Percentiles rank a stretch among this genome's conserved stretches.
Evolutionary conservation across 2,888 invertebrate species (phyloP).

Genomic region (Hofmannophila pseudospretella): DNA sequence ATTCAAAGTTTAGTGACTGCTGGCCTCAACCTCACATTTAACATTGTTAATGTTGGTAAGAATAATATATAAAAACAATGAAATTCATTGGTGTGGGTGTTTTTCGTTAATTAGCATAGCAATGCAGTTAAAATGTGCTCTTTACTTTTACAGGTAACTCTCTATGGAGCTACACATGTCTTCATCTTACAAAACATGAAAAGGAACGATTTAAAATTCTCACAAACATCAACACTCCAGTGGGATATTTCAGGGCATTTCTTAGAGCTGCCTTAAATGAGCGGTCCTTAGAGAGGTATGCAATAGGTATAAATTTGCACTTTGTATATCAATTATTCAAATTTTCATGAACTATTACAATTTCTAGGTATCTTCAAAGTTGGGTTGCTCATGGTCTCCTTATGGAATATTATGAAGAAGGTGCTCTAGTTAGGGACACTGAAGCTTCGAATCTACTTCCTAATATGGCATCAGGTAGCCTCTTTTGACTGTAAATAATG

Average conservation of each 20-base stretch:
- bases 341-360: too few species aligned
- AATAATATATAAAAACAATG: too few species aligned
- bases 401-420: constrained; percentile 88
- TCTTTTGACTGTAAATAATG: neutral
- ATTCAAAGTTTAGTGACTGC: constrained; percentile 68
- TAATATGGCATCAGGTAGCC: constrained; percentile 89
- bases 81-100: too few species aligned
- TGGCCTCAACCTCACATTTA: constrained; percentile 69
- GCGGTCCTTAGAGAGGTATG: constrained; percentile 87
- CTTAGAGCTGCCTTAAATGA: constrained; percentile 94
- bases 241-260: constrained; percentile 92
- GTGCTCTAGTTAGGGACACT: constrained; percentile 89
- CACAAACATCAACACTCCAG: constrained; percentile 69
- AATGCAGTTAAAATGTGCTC: too few species aligned
- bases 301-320: neutral
- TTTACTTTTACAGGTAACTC: constrained; percentile 77
- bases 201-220: constrained; percentile 87
- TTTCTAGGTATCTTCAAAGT: constrained; percentile 86
- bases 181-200: constrained; percentile 92
- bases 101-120: too few species aligned
- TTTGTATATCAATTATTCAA: neutral
- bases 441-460: constrained; percentile 89
- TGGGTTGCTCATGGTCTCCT: constrained; percentile 83
- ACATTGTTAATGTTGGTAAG: constrained; percentile 71
- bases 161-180: constrained; percentile 88